Percentiles rank a stretch among this genome's conserved stretches.
Evolutionary conservation across 2,113 vertebrate genomes (phyloP).

Genomic region (Rhinopomastus cyanomelas): DNA sequence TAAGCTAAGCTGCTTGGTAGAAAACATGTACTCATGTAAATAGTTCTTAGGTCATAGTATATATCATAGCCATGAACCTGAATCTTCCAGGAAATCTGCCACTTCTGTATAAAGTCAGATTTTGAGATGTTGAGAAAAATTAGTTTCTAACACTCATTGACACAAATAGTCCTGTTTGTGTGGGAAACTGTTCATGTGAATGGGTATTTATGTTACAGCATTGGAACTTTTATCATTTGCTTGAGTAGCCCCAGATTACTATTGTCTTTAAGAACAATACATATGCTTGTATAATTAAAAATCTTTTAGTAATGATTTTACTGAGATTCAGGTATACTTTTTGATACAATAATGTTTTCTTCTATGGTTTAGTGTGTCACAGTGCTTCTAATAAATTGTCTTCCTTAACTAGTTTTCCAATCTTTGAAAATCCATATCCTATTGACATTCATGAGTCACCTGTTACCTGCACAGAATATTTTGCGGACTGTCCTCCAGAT

Average conservation of each 20-base stretch:
- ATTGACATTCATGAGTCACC: constrained; percentile 99
- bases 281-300: background rate
- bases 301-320: background rate
- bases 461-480: constrained; percentile 96
- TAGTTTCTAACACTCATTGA: background rate
- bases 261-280: background rate
- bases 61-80: background rate
- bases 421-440: constrained; percentile 99
- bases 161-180: background rate
- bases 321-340: constrained; percentile 3
- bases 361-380: constrained; percentile 38
- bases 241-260: background rate
- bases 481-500: constrained; percentile 95
- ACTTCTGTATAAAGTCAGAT: background rate
- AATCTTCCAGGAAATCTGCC: background rate
- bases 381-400: constrained; percentile 67
- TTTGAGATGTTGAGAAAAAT: background rate
- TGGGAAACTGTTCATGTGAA: background rate
- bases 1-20: background rate
- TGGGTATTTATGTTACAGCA: background rate
- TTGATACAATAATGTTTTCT: constrained; percentile 10
- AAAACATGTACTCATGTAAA: background rate
- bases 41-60: background rate
- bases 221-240: background rate
- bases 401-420: constrained; percentile 88